Evolutionary conservation across 2,797 vertebrate species (phyloP).

Genomic region (Otolemur crassicaudatus): DNA sequence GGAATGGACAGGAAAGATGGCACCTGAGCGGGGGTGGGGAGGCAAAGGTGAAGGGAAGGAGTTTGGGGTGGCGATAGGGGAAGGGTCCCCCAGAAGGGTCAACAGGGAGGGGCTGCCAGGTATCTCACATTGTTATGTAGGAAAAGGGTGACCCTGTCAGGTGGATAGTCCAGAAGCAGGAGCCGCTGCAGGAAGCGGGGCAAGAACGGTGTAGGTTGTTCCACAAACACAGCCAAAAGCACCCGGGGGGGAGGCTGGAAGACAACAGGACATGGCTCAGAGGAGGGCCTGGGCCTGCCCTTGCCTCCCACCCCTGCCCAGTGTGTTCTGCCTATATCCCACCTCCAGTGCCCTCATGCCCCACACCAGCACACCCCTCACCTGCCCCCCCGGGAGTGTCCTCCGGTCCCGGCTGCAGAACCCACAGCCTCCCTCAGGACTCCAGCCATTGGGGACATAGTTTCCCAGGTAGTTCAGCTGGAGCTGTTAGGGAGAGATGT

Average conservation of each 20-base stretch:
- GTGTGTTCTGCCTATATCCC: background rate
- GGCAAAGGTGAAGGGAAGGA: background rate
- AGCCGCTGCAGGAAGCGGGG: conserved; percentile 92
- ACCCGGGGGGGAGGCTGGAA: conserved; percentile 89
- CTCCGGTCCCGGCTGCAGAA: conserved; percentile 89
- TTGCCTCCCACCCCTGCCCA: background rate
- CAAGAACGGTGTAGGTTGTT: conserved; percentile 92
- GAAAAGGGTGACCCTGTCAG: conserved; percentile 88
- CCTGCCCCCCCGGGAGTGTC: conserved; percentile 84
- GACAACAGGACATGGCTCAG: background rate
- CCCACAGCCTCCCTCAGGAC: conserved; percentile 91
- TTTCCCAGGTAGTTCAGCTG: conserved; percentile 94
- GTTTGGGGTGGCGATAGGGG: background rate
- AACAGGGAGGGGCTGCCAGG: fast-evolving
- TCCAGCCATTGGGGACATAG: conserved; percentile 94
- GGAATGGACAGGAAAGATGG: fast-evolving
- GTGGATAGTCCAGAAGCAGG: conserved; percentile 90
- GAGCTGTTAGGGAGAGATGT: conserved; percentile 84
- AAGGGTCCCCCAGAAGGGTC: background rate
- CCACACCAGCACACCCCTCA: conserved; percentile 67
- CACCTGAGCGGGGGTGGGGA: fast-evolving
- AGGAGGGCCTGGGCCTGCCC: background rate
- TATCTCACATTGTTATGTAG: conserved; percentile 91
- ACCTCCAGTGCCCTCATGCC: background rate
- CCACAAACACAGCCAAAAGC: conserved; percentile 91